Percentiles rank a stretch among this genome's conserved stretches.
These are phyloP conservation scores for Callaeas wilsoni DNA, from an alignment of 2,113 vertebrate species.

Conservation along the genomic window DNA sequence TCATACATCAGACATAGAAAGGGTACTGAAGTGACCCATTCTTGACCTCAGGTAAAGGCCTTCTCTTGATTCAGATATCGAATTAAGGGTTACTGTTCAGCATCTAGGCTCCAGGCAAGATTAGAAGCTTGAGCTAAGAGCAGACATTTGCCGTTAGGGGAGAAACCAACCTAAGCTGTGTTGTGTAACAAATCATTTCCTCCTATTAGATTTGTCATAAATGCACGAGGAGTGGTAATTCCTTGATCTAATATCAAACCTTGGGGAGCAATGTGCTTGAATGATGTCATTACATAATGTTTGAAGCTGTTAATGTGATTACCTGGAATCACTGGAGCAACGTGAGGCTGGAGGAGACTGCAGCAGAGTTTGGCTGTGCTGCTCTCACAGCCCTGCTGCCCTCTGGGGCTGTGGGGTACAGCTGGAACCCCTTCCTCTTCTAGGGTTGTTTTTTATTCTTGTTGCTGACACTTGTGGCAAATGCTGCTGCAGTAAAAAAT, in stretches of 20 bases:
- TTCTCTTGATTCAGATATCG: neutral
- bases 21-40: neutral
- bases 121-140: neutral
- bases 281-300: slow-evolving; percentile 52
- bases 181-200: slow-evolving; percentile 30
- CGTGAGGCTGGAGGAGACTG: neutral
- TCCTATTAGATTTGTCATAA: slow-evolving; percentile 43
- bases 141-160: neutral
- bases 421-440: neutral
- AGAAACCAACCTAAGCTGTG: neutral
- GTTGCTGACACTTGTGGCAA: neutral
- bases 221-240: slow-evolving; percentile 43
- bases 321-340: slow-evolving; percentile 14
- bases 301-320: slow-evolving; percentile 56
- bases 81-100: neutral
- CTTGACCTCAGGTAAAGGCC: neutral
- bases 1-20: neutral
- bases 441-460: neutral
- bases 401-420: neutral
- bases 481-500: neutral
- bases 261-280: slow-evolving; percentile 55
- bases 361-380: neutral
- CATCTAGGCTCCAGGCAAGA: neutral
- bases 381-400: neutral
- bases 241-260: slow-evolving; percentile 30